These are phyloP conservation scores for Cossypha polioptera DNA, from an alignment of 2,797 vertebrate species.

Conservation along the genomic window DNA sequence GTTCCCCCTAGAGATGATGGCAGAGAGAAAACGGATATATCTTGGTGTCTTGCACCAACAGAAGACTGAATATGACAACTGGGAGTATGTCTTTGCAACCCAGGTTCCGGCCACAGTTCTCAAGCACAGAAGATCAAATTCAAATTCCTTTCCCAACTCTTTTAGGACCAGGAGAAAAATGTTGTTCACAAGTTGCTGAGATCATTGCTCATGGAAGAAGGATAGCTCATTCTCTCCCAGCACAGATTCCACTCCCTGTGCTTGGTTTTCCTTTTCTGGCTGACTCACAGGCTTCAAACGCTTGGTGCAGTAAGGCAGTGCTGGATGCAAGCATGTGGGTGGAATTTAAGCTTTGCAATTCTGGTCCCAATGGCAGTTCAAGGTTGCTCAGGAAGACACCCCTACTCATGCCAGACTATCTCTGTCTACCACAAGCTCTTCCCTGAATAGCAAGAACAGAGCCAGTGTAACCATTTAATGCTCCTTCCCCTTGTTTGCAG, in stretches of 20 bases:
- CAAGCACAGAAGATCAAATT: background rate
- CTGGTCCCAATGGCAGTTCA: background rate
- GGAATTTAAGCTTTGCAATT: background rate
- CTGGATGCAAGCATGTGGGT: background rate
- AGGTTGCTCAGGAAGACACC: background rate
- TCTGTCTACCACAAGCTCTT: background rate
- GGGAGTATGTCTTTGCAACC: background rate
- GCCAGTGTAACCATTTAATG: background rate
- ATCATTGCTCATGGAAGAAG: background rate
- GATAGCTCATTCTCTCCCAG: background rate
- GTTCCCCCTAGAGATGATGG: background rate
- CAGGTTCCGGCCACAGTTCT: background rate
- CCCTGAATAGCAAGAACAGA: background rate
- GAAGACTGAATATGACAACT: background rate
- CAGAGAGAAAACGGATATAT: background rate
- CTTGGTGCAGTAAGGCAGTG: background rate
- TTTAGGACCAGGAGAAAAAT: background rate
- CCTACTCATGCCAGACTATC: background rate
- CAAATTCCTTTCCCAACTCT: background rate
- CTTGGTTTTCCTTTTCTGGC: background rate
- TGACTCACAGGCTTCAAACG: background rate
- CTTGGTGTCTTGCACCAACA: background rate
- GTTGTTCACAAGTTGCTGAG: background rate
- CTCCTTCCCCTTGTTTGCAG: background rate
- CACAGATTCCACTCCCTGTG: background rate